A percentile compares a stretch with the other conserved stretches of the same genome.
These are phyloP conservation scores for Pseudomyrmex concolor DNA, from an alignment of 1,140 invertebrate genomes.

Conservation along the genomic window DNA sequence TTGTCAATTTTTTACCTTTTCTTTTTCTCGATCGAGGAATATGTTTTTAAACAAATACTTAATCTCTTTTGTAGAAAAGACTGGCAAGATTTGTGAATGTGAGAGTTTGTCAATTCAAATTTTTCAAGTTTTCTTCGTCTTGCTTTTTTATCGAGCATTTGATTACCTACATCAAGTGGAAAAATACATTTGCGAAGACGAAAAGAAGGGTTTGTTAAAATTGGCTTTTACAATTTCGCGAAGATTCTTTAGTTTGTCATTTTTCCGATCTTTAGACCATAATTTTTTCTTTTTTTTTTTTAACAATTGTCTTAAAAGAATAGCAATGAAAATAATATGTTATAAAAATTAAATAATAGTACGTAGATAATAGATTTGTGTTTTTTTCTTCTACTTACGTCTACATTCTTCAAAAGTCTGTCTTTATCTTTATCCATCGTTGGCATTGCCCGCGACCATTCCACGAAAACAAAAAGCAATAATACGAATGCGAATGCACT, in stretches of 20 bases:
- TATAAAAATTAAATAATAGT: too few relatives aligned
- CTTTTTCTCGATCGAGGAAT: too few relatives aligned
- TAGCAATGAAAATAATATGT: too few relatives aligned
- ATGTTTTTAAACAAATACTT: not conserved
- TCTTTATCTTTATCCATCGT: conserved; percentile 78
- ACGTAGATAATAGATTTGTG: not conserved
- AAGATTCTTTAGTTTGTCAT: too few relatives aligned
- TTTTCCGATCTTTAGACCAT: too few relatives aligned
- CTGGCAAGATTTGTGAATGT: too few relatives aligned
- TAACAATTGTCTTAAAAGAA: not conserved
- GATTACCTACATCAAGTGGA: too few relatives aligned
- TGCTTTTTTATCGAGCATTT: not conserved
- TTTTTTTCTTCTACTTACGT: conserved; percentile 74
- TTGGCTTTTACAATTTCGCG: too few relatives aligned
- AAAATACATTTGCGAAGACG: too few relatives aligned
- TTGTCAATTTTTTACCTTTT: not conserved
- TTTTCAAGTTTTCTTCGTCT: not conserved
- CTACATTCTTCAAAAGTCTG: conserved; percentile 75
- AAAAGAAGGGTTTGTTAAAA: too few relatives aligned
- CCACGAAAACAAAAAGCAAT: conserved; percentile 67
- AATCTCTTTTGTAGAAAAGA: too few relatives aligned
- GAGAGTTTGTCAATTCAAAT: not conserved
- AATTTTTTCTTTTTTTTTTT: not conserved
- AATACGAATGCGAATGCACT: conserved; percentile 64
- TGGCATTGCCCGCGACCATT: conserved; percentile 73